Percentiles rank a stretch among this genome's conserved stretches.
These are phyloP conservation scores for Saiga tatarica DNA, from an alignment of 2,113 vertebrate species.

Conservation along the genomic window DNA sequence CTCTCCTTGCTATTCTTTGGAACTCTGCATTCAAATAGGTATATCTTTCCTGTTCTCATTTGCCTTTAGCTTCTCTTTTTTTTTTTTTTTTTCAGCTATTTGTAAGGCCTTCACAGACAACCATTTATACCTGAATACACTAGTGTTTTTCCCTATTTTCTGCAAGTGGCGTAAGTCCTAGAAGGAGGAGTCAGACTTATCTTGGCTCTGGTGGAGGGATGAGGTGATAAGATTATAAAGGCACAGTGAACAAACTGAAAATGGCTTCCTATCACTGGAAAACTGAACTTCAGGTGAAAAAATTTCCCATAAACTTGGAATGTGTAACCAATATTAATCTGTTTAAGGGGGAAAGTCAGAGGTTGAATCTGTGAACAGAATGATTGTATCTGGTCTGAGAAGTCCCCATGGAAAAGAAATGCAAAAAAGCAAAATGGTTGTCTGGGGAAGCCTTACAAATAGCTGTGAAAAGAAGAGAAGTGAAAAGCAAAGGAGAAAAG, in stretches of 20 bases:
- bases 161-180: background rate
- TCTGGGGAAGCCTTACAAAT: too few species aligned
- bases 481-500: too few species aligned
- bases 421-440: too few species aligned
- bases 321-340: background rate
- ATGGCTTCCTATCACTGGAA: background rate
- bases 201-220: background rate
- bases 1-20: background rate
- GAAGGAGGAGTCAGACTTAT: background rate
- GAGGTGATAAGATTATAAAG: background rate
- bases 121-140: background rate
- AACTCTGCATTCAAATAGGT: background rate
- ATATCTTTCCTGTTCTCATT: background rate
- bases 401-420: background rate
- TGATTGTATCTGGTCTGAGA: background rate
- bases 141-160: background rate
- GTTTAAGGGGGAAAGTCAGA: background rate
- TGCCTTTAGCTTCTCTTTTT: background rate
- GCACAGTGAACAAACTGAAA: background rate
- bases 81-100: background rate
- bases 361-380: background rate
- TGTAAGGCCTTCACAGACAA: background rate
- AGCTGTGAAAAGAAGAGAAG: too few species aligned
- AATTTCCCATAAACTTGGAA: background rate
- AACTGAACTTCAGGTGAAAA: background rate